Percentiles rank a stretch among this genome's conserved stretches.
Conservation (phyloP, 2,888 invertebrate genomes). For the Ganaspis brasiliensis region DNA sequence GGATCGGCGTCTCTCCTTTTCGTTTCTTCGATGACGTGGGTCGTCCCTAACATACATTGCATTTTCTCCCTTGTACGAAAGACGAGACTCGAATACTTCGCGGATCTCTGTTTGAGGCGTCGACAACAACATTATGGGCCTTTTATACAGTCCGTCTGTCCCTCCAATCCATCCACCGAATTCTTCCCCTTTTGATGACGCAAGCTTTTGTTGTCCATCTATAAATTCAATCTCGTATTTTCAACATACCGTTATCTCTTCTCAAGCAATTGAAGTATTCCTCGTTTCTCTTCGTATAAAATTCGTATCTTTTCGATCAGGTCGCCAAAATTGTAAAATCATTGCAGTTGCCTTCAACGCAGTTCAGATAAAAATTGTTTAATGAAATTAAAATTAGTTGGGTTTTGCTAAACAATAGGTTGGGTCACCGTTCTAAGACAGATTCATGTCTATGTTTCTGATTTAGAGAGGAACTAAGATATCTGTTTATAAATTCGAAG, state of each 20-base stretch:
- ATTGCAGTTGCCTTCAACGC: no score
- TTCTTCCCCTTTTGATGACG: conserved; percentile 26
- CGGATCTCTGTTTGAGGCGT: conserved; percentile 23
- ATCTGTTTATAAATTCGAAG: no score
- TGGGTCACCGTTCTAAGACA: no score
- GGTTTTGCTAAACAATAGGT: no score
- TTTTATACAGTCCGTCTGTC: conserved; percentile 25
- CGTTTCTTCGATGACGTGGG: conserved; percentile 51
- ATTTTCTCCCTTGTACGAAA: conserved; percentile 42
- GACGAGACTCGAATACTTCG: conserved; percentile 25
- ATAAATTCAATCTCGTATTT: conserved; percentile 9
- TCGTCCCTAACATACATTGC: conserved; percentile 24
- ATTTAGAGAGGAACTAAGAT: no score
- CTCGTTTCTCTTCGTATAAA: neutral
- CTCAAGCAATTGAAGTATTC: neutral
- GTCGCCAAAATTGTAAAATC: neutral
- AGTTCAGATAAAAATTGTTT: no score
- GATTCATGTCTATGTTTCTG: no score
- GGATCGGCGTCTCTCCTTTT: conserved; percentile 52
- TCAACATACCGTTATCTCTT: neutral
- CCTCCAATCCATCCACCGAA: conserved; percentile 25
- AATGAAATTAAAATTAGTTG: no score
- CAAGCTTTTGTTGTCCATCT: conserved; percentile 14
- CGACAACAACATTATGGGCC: conserved; percentile 30
- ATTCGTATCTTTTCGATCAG: neutral